Evolutionary conservation across 2,888 invertebrate genomes (phyloP), one percentile per base, ranked within the genome.

Genomic region (Anodontia alba): DNA sequence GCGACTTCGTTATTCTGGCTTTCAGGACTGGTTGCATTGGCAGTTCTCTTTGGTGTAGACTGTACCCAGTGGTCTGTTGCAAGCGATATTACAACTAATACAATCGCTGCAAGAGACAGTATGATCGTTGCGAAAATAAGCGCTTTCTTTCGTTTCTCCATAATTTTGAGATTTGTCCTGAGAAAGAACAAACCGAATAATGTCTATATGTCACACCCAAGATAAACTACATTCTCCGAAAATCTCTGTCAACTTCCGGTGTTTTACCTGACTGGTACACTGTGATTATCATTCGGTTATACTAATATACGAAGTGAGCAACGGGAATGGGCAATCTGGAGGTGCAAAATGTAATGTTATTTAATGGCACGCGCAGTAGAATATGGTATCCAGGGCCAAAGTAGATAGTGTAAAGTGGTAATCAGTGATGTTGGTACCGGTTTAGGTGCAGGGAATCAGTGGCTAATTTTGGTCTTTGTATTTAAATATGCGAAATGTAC

Each of bases 31-130:
- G 75, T 83, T 3, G 84, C 86, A 3, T 88, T 79, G 87, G 97
- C 77, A 8, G 88, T 89, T 8, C 81, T 71, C 87, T 97, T 94
- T 3, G 97, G 97, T 70, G 96, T 95, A 1, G 97, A 97, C 86
- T 96, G 96, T 23, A 97, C 96, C 98, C 98, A 98, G 91, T 97
- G 96, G 88, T 97, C 97, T 5, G 98, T 98, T 0, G 97, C 97
- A 85, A 98, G 95, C n/a, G 97, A 96, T 51, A 97, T 97, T 20
- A 97, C 96, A 10, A 97, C 95, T 87, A 98, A 95, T 1, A 97
- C 97, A 83, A 97, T 96, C 87, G 97, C 96, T 85, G 97, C 94
- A 93, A 97, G 96, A 80, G 97, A 96, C 26, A 97, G 96, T 90
- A 97, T 96, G 94, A 97, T 97, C 51, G 97, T 97, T 92, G 97